A percentile compares a stretch with the other conserved stretches of the same genome.
These are phyloP conservation scores for Lepidurus apus DNA, from an alignment of 1,140 invertebrate genomes.

Conservation along the genomic window DNA sequence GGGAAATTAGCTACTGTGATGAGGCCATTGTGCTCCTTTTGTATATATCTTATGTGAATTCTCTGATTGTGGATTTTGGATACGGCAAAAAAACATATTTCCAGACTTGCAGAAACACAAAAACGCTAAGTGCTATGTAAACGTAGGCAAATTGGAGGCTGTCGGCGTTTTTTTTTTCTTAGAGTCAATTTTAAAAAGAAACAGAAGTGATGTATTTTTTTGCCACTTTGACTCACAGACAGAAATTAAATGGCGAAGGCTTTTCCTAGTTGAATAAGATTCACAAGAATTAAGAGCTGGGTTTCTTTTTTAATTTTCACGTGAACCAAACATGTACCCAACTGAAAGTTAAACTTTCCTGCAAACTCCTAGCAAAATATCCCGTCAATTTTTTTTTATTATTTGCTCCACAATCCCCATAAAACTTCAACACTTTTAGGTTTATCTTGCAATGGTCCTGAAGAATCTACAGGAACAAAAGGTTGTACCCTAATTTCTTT, in stretches of 20 bases:
- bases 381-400: neutral
- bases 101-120: neutral
- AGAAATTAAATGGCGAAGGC: conserved; percentile 2
- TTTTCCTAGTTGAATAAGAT: neutral
- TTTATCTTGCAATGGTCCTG: neutral
- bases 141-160: neutral
- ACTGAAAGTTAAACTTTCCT: neutral
- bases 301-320: neutral
- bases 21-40: conserved; percentile 21
- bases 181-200: neutral
- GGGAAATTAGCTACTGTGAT: conserved; percentile 19
- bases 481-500: too few species aligned
- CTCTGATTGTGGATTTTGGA: neutral
- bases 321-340: neutral
- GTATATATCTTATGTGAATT: conserved; percentile 6
- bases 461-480: too few species aligned
- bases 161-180: neutral
- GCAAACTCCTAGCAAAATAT: neutral
- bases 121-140: neutral
- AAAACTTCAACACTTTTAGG: neutral
- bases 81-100: neutral
- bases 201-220: conserved; percentile 6
- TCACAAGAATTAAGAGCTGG: neutral
- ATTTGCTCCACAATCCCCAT: neutral
- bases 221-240: neutral